Base-by-base conservation (phyloP, 2,113 vertebrate genomes). In the Urocitellus parryii region DNA sequence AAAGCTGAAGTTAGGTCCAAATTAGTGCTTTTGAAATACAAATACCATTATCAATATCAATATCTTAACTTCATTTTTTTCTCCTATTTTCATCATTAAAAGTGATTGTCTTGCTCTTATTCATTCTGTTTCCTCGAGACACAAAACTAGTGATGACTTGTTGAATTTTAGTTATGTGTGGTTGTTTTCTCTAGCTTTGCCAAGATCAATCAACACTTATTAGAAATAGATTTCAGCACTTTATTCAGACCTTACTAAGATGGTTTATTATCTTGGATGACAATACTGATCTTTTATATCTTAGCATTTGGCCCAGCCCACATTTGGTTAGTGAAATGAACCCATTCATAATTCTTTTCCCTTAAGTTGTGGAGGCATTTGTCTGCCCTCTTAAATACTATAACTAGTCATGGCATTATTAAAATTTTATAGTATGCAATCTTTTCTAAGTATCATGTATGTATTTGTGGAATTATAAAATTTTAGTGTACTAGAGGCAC, bases 201-300 rank as follows among this genome's bases (percentile, higher is more conserved):
- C 97, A 98, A 97, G 81, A 97, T 98, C 98, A 98, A 73, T 98
- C 98, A 98, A 93, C 97, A 91, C 96, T 97, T 96, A 97, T 78
- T 98, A 98, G 95, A 97, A 98, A 98, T 97, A 97, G 98, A 98
- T 97, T 98, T 98, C 96, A 98, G 90, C 97, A 96, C 97, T 98
- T 97, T 90, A 96, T 97, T 98, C 83, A 96, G 93, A 97, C 96
- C 96, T 96, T 93, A 96, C 89, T 97, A 97, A 98, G 96, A 96
- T 97, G 94, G 83, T 97, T 98, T 98, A 97, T 98, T 98, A 97
- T 98, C 98, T 97, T 97, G 98, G 91, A 96, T 98, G 92, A 96
- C 97, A 94, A 32, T 96, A 96, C 68, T 96, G 22, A 95, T 94
- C 51, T 95, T 97, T 97, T 24, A 92, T 80, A 86, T 95, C 86